Evolutionary conservation across 2,888 invertebrate genomes (phyloP).

Genomic region (Lasioglossum vierecki): DNA sequence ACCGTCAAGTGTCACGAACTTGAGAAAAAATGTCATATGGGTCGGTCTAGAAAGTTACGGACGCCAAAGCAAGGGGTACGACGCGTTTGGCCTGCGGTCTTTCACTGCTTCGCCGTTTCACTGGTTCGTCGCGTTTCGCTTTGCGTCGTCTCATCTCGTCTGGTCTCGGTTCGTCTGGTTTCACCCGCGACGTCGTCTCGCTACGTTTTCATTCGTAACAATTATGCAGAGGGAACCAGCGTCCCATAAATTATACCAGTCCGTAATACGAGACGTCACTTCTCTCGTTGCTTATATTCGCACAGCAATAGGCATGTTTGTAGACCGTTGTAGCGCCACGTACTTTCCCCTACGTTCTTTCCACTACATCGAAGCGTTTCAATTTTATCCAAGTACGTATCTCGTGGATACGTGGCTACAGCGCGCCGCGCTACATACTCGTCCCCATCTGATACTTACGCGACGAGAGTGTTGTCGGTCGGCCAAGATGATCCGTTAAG

Average conservation of each 20-base stretch:
- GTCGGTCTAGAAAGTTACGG: conserved; percentile 76
- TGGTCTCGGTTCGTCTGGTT: background rate
- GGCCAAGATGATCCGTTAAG: background rate
- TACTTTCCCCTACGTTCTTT: conserved; percentile 5
- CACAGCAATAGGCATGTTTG: background rate
- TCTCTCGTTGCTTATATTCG: background rate
- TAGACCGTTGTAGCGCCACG: background rate
- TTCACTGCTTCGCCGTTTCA: background rate
- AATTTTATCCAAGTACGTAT: background rate
- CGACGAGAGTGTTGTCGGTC: background rate
- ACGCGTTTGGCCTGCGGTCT: background rate
- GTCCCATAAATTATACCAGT: background rate
- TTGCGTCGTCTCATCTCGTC: background rate
- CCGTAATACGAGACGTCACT: background rate
- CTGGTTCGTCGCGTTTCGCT: background rate
- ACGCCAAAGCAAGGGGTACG: conserved; percentile 10
- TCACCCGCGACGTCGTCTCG: background rate
- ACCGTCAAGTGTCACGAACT: conserved; percentile 55
- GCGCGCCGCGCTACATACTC: background rate
- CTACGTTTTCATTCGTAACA: background rate
- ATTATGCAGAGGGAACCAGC: background rate
- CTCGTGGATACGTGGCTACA: background rate
- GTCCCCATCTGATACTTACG: background rate
- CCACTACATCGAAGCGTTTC: background rate
- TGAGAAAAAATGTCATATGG: conserved; percentile 70